phyloP scores from a whole-genome alignment of 35 echinoderm and acorn worm genomes.

The Eucidaris tribuloides region DNA sequence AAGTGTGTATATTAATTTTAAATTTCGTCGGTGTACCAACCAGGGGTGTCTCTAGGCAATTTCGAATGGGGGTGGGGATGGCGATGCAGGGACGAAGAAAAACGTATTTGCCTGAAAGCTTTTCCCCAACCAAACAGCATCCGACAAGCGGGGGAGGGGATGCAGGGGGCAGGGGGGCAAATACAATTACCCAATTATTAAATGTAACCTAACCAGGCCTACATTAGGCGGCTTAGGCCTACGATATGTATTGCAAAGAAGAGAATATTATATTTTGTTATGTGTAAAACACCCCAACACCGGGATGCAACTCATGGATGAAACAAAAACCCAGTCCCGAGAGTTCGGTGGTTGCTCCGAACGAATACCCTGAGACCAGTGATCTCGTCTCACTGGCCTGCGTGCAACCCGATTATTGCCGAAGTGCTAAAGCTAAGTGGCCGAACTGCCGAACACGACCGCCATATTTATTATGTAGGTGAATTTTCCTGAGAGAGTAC shows the following conservation, averaged over 20 bases:
- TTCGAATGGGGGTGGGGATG: too few species aligned
- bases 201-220: too few species aligned
- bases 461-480: slow-evolving; percentile 7
- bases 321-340: not conserved
- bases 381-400: not conserved
- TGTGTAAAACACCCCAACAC: not conserved
- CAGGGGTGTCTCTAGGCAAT: too few species aligned
- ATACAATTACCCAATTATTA: too few species aligned
- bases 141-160: too few species aligned
- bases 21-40: too few species aligned
- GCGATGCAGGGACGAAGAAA: too few species aligned
- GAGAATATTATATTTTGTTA: not conserved
- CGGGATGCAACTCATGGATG: not conserved
- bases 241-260: not conserved
- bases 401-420: not conserved
- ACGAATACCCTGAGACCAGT: not conserved
- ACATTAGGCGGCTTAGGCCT: too few species aligned
- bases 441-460: not conserved
- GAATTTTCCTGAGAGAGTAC: slow-evolving; percentile 13
- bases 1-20: too few species aligned
- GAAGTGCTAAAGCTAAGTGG: not conserved
- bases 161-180: too few species aligned
- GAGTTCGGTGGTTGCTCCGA: not conserved
- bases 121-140: too few species aligned
- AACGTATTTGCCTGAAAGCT: too few species aligned